Evolutionary conservation across 2,888 invertebrate genomes (phyloP).

Genomic region (Eilema caniola): DNA sequence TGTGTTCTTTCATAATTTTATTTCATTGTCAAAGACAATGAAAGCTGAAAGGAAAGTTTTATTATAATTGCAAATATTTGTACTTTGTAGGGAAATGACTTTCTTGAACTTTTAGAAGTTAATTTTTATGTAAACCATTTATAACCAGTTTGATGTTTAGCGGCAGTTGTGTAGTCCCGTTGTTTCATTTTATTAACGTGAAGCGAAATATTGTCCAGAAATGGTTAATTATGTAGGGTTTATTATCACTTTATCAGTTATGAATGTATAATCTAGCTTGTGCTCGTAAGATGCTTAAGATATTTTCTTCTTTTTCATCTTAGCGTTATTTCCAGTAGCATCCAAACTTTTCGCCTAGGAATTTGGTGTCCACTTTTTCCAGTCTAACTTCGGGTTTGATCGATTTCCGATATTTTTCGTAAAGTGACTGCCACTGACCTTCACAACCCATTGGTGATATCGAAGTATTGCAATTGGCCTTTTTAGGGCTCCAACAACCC

Average conservation of each 20-base stretch:
- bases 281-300: no score
- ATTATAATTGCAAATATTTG: conserved; percentile 6
- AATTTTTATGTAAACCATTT: background rate
- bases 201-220: background rate
- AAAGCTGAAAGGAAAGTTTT: conserved; percentile 9
- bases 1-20: background rate
- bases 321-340: no score
- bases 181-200: background rate
- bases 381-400: no score
- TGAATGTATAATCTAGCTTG: background rate
- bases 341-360: no score
- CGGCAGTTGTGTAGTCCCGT: background rate
- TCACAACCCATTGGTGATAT: no score
- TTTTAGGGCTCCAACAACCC: no score
- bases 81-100: conserved; percentile 2
- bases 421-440: no score
- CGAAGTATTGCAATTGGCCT: no score
- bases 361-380: no score
- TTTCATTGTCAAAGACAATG: background rate
- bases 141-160: background rate
- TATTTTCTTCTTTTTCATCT: no score
- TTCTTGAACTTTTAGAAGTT: conserved; percentile 6
- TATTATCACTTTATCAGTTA: background rate
- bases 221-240: background rate
- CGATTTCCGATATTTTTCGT: no score